Evolutionary conservation across 2,888 invertebrate genomes (phyloP).

Genomic region (Agriopis leucophaearia): DNA sequence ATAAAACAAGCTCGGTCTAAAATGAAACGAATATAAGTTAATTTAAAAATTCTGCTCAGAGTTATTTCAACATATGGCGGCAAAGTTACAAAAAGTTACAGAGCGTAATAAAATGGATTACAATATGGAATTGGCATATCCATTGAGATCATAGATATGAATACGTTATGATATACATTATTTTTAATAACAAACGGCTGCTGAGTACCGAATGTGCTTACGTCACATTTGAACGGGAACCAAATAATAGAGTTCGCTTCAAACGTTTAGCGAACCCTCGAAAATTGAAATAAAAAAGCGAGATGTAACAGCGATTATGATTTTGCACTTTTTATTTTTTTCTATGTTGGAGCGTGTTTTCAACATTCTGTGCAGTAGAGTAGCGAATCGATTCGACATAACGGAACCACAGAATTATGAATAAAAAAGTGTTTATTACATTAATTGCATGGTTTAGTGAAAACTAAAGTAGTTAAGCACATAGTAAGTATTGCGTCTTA

Average conservation of each 20-base stretch:
- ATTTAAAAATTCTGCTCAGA: conserved; percentile 1
- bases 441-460: conserved; percentile 10
- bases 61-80: conserved; percentile 20
- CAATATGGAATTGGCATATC: conserved; percentile 55
- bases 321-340: conserved; percentile 80
- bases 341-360: conserved; percentile 74
- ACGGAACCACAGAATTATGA: conserved; percentile 49
- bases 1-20: conserved; percentile 16
- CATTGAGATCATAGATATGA: conserved; percentile 84
- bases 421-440: conserved; percentile 27
- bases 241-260: conserved; percentile 84
- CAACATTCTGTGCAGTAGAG: conserved; percentile 69
- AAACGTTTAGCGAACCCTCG: conserved; percentile 85
- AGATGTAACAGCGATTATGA: conserved; percentile 86
- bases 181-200: conserved; percentile 83
- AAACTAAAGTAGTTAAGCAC: neutral
- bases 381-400: conserved; percentile 67
- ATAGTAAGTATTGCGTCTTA: neutral
- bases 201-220: conserved; percentile 79
- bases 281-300: conserved; percentile 84
- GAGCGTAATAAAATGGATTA: conserved; percentile 39
- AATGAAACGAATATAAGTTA: conserved; percentile 13
- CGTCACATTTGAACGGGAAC: conserved; percentile 75
- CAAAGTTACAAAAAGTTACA: conserved; percentile 15
- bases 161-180: conserved; percentile 84